Conservation (phyloP, 2,888 invertebrate species). For the Amiota mariae region DNA sequence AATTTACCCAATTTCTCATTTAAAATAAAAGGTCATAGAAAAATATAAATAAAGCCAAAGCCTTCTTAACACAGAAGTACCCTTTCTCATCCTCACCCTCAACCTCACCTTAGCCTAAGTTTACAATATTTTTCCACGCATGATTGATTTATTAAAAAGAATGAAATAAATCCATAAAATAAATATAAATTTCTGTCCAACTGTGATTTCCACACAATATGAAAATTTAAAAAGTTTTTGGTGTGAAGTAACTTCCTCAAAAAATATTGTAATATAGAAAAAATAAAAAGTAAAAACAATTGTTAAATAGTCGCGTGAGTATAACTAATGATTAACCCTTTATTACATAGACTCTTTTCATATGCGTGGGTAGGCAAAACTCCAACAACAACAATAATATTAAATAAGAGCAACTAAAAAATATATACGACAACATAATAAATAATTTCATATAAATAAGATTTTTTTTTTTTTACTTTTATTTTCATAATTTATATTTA, state of each 20-base stretch:
- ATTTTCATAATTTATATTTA: constrained; percentile 24
- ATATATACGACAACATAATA: neutral
- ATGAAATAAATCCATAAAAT: too few relatives aligned
- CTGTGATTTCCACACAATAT: neutral
- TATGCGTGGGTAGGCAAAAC: neutral
- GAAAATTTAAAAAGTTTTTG: constrained; percentile 3
- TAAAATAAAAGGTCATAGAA: too few relatives aligned
- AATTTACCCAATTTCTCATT: too few relatives aligned
- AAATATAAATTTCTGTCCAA: neutral
- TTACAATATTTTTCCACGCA: too few relatives aligned
- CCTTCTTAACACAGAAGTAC: too few relatives aligned
- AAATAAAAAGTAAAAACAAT: neutral
- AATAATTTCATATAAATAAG: too few relatives aligned
- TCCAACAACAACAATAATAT: neutral
- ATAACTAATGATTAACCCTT: constrained; percentile 13
- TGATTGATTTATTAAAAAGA: too few relatives aligned
- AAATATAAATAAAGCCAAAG: too few relatives aligned
- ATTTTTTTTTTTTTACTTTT: neutral
- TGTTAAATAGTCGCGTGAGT: neutral
- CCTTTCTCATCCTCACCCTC: too few relatives aligned
- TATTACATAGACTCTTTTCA: neutral
- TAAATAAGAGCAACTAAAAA: constrained; percentile 6
- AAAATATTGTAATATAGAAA: neutral
- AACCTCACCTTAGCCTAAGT: too few relatives aligned
- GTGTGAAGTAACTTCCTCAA: neutral